Evolutionary conservation across 2,888 invertebrate species (phyloP).

Genomic region (Drosophila kambysellisi): DNA sequence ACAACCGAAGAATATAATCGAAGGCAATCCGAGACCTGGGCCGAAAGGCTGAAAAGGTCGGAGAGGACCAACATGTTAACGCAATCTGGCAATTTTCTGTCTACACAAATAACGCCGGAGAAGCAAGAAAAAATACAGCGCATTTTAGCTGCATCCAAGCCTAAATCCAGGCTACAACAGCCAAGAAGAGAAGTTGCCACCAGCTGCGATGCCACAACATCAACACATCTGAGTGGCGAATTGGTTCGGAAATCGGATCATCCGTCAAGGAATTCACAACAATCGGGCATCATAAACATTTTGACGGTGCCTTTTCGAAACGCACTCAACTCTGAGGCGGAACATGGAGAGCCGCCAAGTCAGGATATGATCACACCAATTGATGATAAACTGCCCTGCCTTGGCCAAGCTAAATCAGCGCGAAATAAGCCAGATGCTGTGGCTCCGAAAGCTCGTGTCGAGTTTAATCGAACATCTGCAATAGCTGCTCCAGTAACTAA

Average conservation of each 20-base stretch:
- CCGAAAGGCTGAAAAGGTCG: not conserved
- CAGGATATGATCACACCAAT: constrained; percentile 1
- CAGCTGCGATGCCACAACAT: not conserved
- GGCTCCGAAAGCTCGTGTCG: not conserved
- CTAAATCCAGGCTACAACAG: constrained; percentile 30
- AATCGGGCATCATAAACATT: constrained; percentile 34
- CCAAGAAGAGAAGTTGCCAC: not conserved
- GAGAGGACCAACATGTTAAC: not conserved
- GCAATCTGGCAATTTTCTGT: not conserved
- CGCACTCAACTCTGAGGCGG: constrained; percentile 1
- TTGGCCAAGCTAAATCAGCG: not conserved
- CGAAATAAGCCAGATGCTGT: not conserved
- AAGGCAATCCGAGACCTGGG: not conserved
- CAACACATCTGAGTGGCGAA: not conserved
- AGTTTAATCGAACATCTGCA: not conserved
- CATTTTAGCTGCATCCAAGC: constrained; percentile 54
- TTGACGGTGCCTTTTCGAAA: constrained; percentile 31
- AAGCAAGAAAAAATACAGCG: constrained; percentile 30
- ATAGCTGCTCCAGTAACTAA: too few relatives aligned
- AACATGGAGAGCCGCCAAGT: not conserved
- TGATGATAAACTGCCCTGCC: constrained; percentile 16
- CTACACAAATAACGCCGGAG: not conserved
- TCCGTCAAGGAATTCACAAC: not conserved
- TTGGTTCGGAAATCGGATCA: too few relatives aligned
- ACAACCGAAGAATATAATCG: not conserved